These are phyloP conservation scores for Erythrolamprus reginae DNA, from an alignment of 2,113 vertebrate genomes.

Conservation along the genomic window DNA sequence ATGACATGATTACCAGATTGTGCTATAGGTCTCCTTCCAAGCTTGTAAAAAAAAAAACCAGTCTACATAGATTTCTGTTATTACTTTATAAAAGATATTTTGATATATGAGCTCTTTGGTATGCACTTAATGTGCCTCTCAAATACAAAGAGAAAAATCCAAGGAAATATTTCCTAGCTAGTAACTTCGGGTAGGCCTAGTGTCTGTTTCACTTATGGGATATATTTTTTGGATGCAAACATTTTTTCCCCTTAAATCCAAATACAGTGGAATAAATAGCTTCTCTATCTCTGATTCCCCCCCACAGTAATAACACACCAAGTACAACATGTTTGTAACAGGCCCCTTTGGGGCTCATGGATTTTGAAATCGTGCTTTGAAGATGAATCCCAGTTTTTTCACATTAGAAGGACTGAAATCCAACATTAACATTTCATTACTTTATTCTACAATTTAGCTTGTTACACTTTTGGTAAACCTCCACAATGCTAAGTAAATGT, in stretches of 20 bases:
- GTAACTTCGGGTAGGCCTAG: constrained; percentile 20
- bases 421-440: background rate
- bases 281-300: constrained; percentile 35
- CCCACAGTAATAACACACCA: constrained; percentile 13
- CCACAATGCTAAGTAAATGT: constrained; percentile 37
- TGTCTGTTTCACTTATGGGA: constrained; percentile 47
- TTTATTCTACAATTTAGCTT: constrained; percentile 4
- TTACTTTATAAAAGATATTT: constrained; percentile 15
- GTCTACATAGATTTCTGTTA: constrained; percentile 34
- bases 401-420: constrained; percentile 31
- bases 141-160: background rate
- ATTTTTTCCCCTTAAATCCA: constrained; percentile 47
- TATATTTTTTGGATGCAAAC: constrained; percentile 54
- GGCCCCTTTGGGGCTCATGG: background rate
- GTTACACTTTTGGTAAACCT: background rate
- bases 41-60: constrained; percentile 15
- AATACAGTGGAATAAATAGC: constrained; percentile 34
- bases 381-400: constrained; percentile 12
- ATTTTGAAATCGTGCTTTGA: constrained; percentile 22
- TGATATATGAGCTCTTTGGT: background rate
- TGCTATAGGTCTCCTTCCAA: constrained; percentile 26
- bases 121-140: background rate
- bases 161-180: constrained; percentile 18
- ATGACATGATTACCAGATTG: constrained; percentile 60
- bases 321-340: background rate